Conservation (phyloP, 37 sponge, comb jelly and placozoan species). For the Amphimedon queenslandica region DNA sequence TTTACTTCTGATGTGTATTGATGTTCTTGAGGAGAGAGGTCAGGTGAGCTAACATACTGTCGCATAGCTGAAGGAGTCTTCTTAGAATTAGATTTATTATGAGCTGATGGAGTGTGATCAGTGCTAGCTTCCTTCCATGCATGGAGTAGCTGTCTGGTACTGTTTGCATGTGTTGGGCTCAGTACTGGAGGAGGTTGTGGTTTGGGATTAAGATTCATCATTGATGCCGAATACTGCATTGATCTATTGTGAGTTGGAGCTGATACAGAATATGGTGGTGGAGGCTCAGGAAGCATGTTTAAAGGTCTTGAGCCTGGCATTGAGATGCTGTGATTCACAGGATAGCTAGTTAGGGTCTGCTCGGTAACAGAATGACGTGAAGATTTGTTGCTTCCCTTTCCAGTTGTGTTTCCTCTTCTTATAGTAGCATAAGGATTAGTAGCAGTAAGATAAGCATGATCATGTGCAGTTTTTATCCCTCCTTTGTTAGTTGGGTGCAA, state of each 20-base stretch:
- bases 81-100: neutral
- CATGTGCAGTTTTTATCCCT: neutral
- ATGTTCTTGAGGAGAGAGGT: neutral
- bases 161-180: no score
- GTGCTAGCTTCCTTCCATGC: neutral
- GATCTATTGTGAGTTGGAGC: neutral
- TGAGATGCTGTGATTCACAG: constrained; percentile 2
- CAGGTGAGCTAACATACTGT: neutral
- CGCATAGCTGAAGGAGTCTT: no score
- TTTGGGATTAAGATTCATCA: neutral
- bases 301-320: neutral
- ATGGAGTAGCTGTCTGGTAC: neutral
- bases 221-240: neutral
- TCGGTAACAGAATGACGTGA: neutral
- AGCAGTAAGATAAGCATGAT: neutral
- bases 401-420: neutral
- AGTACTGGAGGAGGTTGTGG: no score
- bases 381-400: neutral
- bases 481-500: neutral
- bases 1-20: neutral
- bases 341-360: neutral
- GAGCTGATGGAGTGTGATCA: neutral
- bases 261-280: neutral
- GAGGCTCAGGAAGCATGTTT: neutral
- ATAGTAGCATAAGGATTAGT: neutral